Evolutionary conservation across 1,140 invertebrate genomes (phyloP), one percentile per base, ranked within the genome.

Genomic region (Augochlora pura): DNA sequence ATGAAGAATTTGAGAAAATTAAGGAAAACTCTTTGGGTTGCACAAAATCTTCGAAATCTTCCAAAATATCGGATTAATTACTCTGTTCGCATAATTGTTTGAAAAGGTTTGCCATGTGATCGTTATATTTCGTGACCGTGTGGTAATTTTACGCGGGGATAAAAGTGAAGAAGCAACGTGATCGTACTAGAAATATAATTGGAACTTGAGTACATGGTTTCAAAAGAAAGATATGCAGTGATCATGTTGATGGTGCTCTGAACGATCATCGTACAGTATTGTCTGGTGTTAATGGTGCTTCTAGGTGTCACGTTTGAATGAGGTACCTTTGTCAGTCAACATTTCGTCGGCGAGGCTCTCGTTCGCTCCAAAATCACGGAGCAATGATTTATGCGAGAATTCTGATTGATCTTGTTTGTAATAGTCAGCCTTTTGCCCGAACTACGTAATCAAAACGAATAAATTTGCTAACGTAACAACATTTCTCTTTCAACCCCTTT

Each of bases 311-410:
- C 52, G 46, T 68, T 65, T 60, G 38, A 80, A 72, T 60, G 49
- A 77, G 79, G 85, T 95, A 97, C 96, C 96, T 96, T 96, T 96
- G 92, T 97, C 96, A 52, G 93, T 94, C 63, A 96, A 92, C 94
- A 96, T 95, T 87, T 94, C 94, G 79, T 96, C 94, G 21, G 94
- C 94, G 69, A 94, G 92, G 42, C 94, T 93, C 85, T 96, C 95
- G 88, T 94, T 94, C 60, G 95, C 95, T 18, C 96, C 96, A 82
- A 96, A 97, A 86, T 96, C 95, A 59, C 93, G 93, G 21, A 97
- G 89, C 14, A 97, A 90, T 80, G 95, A 94, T 83, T 94, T 94
- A 88, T 96, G 96, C 27, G 95, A 95, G 59, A 97, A 93, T 64
- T 96, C 94, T 52, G 94, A 93, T 70, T 95, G 95, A 87, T 95